Conservation (phyloP, 30 jellyfish, hydroid and myxozoan species). For the Hydractinia symbiolongicarpus region DNA sequence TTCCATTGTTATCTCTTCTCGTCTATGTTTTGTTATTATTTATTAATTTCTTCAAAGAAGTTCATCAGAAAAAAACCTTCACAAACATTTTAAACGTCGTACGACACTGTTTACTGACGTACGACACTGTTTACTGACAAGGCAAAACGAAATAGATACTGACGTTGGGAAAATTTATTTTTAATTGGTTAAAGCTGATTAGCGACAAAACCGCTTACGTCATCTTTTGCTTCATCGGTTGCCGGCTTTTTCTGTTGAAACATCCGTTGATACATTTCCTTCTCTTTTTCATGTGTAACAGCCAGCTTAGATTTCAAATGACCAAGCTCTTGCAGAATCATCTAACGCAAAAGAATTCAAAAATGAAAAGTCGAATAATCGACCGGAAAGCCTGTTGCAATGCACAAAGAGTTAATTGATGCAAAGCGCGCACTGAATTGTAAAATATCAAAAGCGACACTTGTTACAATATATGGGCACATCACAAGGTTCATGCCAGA, state of each 20-base stretch:
- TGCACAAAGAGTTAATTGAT: too few relatives aligned
- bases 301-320: constrained; percentile 48
- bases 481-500: too few relatives aligned
- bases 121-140: neutral
- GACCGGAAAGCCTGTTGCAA: neutral
- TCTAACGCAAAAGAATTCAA: neutral
- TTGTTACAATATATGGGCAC: neutral
- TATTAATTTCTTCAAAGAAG: too few relatives aligned
- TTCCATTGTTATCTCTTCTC: too few relatives aligned
- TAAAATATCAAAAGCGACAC: too few relatives aligned
- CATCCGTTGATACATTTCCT: constrained; percentile 80
- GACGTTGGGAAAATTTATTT: neutral
- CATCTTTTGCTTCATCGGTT: constrained; percentile 23
- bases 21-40: too few relatives aligned
- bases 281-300: constrained; percentile 57
- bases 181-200: constrained; percentile 10
- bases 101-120: too few relatives aligned
- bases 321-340: constrained; percentile 46
- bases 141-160: neutral
- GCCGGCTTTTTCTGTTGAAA: constrained; percentile 49
- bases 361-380: neutral
- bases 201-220: constrained; percentile 10
- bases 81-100: too few relatives aligned
- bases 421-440: too few relatives aligned
- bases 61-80: too few relatives aligned